phyloP scores from a whole-genome alignment of 2,113 vertebrate species.

The Strix aluco region DNA sequence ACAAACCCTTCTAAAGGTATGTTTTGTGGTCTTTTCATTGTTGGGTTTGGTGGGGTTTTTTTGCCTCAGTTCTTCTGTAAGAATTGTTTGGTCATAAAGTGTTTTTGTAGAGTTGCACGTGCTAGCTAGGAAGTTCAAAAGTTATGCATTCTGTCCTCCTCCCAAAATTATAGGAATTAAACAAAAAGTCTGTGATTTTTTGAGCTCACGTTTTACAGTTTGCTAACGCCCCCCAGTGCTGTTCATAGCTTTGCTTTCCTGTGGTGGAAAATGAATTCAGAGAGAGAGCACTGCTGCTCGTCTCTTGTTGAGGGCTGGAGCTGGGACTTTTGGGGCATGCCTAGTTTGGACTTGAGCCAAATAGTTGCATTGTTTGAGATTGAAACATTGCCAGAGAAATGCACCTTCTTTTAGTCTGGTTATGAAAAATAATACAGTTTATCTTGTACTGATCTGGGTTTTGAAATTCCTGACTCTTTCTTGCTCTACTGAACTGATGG shows the following conservation, averaged over 20 bases:
- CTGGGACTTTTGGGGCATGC: background rate
- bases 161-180: background rate
- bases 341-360: background rate
- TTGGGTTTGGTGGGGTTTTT: background rate
- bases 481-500: too few relatives aligned
- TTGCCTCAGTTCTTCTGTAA: background rate
- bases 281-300: background rate
- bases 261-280: background rate
- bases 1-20: constrained; percentile 70
- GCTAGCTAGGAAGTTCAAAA: background rate
- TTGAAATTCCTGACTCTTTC: too few relatives aligned
- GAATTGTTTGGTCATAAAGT: background rate
- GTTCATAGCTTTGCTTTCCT: background rate
- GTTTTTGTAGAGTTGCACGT: background rate
- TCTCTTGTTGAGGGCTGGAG: background rate
- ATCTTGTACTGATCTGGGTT: too few relatives aligned
- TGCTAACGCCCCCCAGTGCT: background rate
- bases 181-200: background rate
- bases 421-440: too few relatives aligned
- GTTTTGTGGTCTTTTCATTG: background rate
- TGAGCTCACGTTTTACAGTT: background rate
- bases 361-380: background rate
- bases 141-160: background rate
- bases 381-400: too few relatives aligned
- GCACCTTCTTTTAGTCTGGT: too few relatives aligned